Evolutionary conservation across 2,113 vertebrate genomes (phyloP), one percentile per base, ranked within the genome.

Genomic region (Patagioenas fasciata): DNA sequence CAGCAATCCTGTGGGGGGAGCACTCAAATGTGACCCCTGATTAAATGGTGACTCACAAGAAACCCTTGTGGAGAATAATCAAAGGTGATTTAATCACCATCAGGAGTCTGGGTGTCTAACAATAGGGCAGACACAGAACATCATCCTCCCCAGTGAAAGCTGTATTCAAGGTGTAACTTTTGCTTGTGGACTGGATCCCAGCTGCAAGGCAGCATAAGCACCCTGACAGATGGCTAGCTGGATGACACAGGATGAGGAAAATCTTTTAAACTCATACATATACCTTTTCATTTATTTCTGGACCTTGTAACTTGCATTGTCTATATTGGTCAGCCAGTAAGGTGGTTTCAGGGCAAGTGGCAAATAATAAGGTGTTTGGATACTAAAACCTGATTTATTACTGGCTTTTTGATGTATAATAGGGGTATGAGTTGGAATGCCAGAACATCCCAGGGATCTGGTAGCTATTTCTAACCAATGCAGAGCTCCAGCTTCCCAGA

Each of bases 31-130:
- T n/a, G 85, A 66, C 85, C 82, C 54, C 81, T 93, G 67, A 91
- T 86, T 90, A 88, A 54, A 70, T 2, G 44, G 51, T 94, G 82
- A 90, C 82, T 95, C 88, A 89, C 14, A 5, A 91, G 67, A 91
- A 91, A 64, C 2, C 10, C 54, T 65, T 70, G 85, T 28, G 62
- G 67, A 88, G 28, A n/a, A 50, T 14, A 17, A 23, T 8, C 8
- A 69, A 74, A 78, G 50, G 44, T 47, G 75, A 90, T 29, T 31
- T 4, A 42, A 23, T 50, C 79, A 36, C 62, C 34, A 3, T 2
- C 0, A 78, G 62, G 40, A 40, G 34, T 75, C 31, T 72, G 79
- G 57, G 50, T 69, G 21, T 85, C 11, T 21, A 75, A 80, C 81
- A 69, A 81, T 5, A 13, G 21, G 17, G 20, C 8, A 36, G 56